Percentiles rank a stretch among this genome's conserved stretches.
Conservation (phyloP, 2,888 invertebrate genomes). For the Chironomus riparius region DNA sequence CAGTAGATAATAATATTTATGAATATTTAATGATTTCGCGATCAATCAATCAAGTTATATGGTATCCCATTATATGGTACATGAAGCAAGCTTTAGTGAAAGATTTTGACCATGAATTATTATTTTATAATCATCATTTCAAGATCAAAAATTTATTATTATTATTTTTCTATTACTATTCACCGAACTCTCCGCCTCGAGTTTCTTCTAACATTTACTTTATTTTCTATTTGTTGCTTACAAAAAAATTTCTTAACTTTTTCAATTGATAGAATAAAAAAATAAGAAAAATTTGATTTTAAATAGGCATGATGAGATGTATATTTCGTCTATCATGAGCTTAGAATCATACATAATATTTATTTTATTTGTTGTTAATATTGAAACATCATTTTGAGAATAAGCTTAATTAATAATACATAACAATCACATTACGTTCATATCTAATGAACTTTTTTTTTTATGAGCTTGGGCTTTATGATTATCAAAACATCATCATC, state of each 20-base stretch:
- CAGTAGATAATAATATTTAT: neutral
- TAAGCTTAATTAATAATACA: slow-evolving; percentile 23
- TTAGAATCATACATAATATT: neutral
- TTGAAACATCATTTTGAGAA: slow-evolving; percentile 21
- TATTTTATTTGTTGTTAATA: neutral
- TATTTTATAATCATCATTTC: neutral
- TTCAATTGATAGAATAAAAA: too few species aligned
- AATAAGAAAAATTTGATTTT: neutral
- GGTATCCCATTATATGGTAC: neutral
- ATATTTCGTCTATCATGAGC: neutral
- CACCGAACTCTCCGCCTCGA: neutral
- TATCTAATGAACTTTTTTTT: slow-evolving; percentile 3
- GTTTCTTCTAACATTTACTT: too few species aligned
- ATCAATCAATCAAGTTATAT: neutral
- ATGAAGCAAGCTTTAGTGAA: neutral
- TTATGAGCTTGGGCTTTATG: slow-evolving; percentile 1
- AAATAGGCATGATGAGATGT: neutral
- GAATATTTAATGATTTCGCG: neutral
- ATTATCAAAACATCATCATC: neutral
- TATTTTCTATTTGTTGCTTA: too few species aligned
- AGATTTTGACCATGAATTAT: neutral
- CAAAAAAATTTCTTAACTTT: too few species aligned
- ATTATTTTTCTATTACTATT: neutral
- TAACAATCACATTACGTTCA: slow-evolving; percentile 18
- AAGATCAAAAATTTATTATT: neutral